phyloP scores from a whole-genome alignment of 2,888 invertebrate genomes.

The Craniophora ligustri region DNA sequence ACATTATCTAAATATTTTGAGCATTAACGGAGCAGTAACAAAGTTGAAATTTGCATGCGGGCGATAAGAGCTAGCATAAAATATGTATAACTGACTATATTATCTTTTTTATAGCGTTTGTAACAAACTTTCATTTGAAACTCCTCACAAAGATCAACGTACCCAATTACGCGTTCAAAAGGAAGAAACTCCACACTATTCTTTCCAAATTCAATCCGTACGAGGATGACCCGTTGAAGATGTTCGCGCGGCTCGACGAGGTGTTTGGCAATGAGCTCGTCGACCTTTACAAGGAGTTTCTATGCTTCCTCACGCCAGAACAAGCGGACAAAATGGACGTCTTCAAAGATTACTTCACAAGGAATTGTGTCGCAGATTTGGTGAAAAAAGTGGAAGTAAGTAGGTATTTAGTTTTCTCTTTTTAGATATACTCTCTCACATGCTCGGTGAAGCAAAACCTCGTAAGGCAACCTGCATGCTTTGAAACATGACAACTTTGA shows the following conservation, averaged over 20 bases:
- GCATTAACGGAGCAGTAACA: no score
- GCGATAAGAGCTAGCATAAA: no score
- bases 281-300: constrained; percentile 75
- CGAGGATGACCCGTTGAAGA: constrained; percentile 54
- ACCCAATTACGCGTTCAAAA: constrained; percentile 51
- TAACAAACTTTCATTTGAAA: constrained; percentile 69
- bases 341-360: constrained; percentile 75
- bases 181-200: constrained; percentile 55
- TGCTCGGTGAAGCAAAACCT: no score
- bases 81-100: no score
- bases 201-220: constrained; percentile 65
- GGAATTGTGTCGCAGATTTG: constrained; percentile 66
- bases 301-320: constrained; percentile 74
- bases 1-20: no score
- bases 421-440: no score
- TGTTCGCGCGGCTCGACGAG: constrained; percentile 60
- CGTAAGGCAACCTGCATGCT: no score
- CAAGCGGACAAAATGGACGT: constrained; percentile 71
- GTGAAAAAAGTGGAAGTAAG: constrained; percentile 72
- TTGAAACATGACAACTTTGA: no score
- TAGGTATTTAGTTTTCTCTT: constrained; percentile 12
- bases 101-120: constrained; percentile 67
- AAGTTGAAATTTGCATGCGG: no score
- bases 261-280: constrained; percentile 60
- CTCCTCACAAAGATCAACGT: constrained; percentile 56